Conservation (phyloP, 2,797 vertebrate genomes). For the Psittacula echo region DNA sequence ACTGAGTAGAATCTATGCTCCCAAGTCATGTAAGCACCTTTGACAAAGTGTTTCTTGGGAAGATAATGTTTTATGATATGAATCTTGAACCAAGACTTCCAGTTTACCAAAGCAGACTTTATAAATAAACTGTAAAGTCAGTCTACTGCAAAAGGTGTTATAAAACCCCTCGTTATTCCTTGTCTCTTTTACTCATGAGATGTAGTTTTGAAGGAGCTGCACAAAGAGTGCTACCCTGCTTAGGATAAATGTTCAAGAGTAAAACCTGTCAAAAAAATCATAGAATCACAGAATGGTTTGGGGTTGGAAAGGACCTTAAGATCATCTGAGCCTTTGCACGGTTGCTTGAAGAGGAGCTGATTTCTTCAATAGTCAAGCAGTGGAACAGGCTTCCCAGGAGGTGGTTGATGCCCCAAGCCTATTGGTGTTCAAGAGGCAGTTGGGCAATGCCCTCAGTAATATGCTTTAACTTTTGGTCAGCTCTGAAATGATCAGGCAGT, state of each 20-base stretch:
- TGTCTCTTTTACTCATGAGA: neutral
- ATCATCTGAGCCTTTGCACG: neutral
- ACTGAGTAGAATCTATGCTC: neutral
- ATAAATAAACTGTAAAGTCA: neutral
- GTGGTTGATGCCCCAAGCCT: fast-evolving
- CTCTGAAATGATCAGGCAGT: neutral
- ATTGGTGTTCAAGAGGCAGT: neutral
- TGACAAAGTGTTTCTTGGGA: neutral
- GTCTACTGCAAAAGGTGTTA: neutral
- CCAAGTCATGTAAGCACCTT: neutral
- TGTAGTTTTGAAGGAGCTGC: neutral
- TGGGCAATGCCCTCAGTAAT: fast-evolving
- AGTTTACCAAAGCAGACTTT: neutral
- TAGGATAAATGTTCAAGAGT: neutral
- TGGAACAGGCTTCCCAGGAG: neutral
- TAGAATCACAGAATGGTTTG: neutral
- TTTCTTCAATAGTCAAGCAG: neutral
- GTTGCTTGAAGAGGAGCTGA: neutral
- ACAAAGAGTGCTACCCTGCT: neutral
- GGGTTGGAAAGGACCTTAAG: neutral
- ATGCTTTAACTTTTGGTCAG: fast-evolving
- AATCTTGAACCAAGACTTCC: neutral
- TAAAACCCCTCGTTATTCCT: neutral
- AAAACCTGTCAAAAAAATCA: neutral
- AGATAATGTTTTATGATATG: neutral